A percentile compares a stretch with the other conserved stretches of the same genome.
Evolutionary conservation across 2,113 vertebrate species (phyloP).

Genomic region (Lophotis ruficrista): DNA sequence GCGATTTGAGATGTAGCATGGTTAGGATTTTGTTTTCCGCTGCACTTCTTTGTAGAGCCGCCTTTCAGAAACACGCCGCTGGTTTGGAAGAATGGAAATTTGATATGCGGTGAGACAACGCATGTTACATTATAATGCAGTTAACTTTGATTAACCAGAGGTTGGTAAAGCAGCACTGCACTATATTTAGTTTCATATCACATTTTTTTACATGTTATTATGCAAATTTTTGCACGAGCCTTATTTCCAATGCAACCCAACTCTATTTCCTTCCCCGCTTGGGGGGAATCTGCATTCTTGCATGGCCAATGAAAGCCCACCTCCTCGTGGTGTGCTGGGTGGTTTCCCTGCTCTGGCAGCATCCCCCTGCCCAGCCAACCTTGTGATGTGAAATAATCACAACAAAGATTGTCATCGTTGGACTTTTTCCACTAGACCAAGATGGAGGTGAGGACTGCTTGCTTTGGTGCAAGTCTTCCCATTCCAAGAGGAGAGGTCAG

Average conservation of each 20-base stretch:
- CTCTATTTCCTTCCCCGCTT: neutral
- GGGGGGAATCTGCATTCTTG: neutral
- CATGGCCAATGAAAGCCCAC: neutral
- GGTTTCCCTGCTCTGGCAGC: neutral
- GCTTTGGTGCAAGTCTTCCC: neutral
- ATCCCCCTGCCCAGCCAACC: neutral
- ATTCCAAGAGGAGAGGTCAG: neutral
- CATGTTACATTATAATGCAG: neutral
- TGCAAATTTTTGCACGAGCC: constrained; percentile 1
- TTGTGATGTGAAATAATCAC: neutral
- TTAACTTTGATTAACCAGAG: constrained; percentile 48
- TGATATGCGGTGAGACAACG: neutral
- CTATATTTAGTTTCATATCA: constrained; percentile 44
- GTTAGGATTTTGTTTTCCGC: neutral
- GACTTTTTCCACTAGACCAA: neutral
- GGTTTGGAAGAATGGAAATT: neutral
- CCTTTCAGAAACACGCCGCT: accelerated
- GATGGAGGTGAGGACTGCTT: neutral
- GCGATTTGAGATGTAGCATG: accelerated
- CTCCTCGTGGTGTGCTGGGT: neutral
- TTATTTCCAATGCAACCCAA: constrained; percentile 20
- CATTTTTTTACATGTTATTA: constrained; percentile 44
- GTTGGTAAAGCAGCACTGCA: neutral
- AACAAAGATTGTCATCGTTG: neutral
- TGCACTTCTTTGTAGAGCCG: neutral